Base-by-base conservation (phyloP, 2,113 vertebrate genomes). In the Heterotilapia buettikoferi region DNA sequence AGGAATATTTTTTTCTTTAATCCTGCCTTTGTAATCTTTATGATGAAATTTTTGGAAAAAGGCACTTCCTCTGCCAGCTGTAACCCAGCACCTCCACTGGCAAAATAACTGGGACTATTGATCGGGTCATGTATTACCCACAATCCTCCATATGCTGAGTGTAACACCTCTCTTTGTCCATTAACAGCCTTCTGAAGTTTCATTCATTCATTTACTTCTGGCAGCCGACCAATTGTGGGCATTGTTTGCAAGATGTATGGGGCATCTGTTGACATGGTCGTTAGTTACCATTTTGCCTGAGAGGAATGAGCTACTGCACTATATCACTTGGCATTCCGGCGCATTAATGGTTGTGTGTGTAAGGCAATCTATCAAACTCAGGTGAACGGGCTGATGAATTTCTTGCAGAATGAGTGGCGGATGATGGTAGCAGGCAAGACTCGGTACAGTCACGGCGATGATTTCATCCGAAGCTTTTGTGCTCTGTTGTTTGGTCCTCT, bases 181-280 rank as follows among this genome's bases (percentile, higher is more conserved):
- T 95, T 95, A 94, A 94, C 90, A 83, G 90, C 87, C 92, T 81
- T 90, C 93, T 94, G 93, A 83, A 88, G 91, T 94, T 95, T 94
- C 92, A 88, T 94, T 93, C 90, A 93, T 94, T 96, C 91, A 57
- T 80, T 73, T 91, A 73, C 86, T 90, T 33, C 90, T 94, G 91
- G 94, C 94, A 93, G 84, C 26, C 56, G 26, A 90, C 92, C 94
- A 93, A 87, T 87, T 87, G 92, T 80, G 82, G 90, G 89, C 93
- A 92, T 94, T 94, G 95, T 96, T 94, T 92, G 80, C 85, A 83
- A 94, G 93, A 94, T 84, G 95, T 93, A 94, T 93, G 89, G 89
- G 89, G 88, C 92, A 93, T 94, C 91, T 92, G 93, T 94, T 95
- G 95, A 95, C 93, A 90, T 84, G 92, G 83, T 94, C 92, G 79